Conservation (phyloP, 2,797 vertebrate genomes). For the Lacerta viridis region DNA sequence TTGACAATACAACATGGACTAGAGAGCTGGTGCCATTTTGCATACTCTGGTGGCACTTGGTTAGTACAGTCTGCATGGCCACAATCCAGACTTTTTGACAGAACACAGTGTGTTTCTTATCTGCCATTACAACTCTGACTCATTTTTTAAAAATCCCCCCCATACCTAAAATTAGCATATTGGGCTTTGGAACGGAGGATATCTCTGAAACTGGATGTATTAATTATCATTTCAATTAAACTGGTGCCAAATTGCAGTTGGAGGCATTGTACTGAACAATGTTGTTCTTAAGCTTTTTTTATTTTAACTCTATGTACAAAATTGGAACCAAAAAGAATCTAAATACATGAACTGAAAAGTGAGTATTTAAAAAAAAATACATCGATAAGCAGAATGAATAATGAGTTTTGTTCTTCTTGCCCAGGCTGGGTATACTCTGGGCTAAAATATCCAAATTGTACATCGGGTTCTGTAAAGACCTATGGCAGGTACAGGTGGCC, state of each 20-base stretch:
- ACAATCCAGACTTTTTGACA: not conserved
- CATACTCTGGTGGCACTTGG: not conserved
- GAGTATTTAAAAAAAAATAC: not conserved
- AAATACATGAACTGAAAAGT: not conserved
- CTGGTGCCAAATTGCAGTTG: not conserved
- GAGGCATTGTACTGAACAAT: not conserved
- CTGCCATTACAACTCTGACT: too few species aligned
- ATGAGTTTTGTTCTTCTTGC: not conserved
- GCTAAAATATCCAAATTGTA: not conserved
- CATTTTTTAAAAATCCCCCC: not conserved
- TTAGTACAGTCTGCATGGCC: not conserved
- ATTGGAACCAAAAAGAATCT: not conserved
- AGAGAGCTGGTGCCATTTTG: not conserved
- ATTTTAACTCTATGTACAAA: too few species aligned
- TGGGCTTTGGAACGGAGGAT: not conserved
- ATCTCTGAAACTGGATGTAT: not conserved
- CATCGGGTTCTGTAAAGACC: not conserved
- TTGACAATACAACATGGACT: not conserved
- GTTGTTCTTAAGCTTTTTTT: not conserved
- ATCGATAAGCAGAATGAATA: not conserved
- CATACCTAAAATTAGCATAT: not conserved
- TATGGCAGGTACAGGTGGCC: not conserved
- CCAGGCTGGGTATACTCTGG: not conserved
- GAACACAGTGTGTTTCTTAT: not conserved
- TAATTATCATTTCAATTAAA: slow-evolving; percentile 5